These are phyloP conservation scores for Gymnoscelis rufifasciata DNA, from an alignment of 2,888 invertebrate genomes.

Conservation along the genomic window DNA sequence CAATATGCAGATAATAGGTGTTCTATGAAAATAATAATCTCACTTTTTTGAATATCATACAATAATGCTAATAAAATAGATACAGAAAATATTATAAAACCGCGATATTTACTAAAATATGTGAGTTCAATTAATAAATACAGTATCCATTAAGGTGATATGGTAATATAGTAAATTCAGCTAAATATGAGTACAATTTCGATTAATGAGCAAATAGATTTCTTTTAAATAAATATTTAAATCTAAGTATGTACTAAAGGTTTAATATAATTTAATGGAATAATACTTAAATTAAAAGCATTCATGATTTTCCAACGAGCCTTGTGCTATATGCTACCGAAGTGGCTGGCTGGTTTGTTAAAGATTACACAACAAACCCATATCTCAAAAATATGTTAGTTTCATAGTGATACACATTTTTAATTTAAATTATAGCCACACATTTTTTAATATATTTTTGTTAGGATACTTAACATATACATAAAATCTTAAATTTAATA, in stretches of 20 bases:
- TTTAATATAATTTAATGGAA: slow-evolving; percentile 72
- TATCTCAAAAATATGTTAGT: slow-evolving; percentile 24
- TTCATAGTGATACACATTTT: slow-evolving; percentile 20
- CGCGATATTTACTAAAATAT: not conserved
- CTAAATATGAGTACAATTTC: slow-evolving; percentile 68
- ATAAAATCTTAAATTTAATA: slow-evolving; percentile 41
- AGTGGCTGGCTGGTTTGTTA: slow-evolving; percentile 12
- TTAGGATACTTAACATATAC: slow-evolving; percentile 38
- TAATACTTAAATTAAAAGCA: slow-evolving; percentile 69
- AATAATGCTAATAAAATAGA: slow-evolving; percentile 50
- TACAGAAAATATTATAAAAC: not conserved
- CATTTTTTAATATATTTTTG: slow-evolving; percentile 37
- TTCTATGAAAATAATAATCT: slow-evolving; percentile 67
- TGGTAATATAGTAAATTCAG: slow-evolving; percentile 51
- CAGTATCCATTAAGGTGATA: slow-evolving; percentile 20
- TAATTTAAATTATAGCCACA: slow-evolving; percentile 35
- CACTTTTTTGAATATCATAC: slow-evolving; percentile 61
- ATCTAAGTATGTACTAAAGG: slow-evolving; percentile 51
- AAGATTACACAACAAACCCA: slow-evolving; percentile 11
- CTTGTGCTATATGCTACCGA: slow-evolving; percentile 29
- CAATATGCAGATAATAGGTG: slow-evolving; percentile 57
- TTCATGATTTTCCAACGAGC: slow-evolving; percentile 47
- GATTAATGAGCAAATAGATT: slow-evolving; percentile 74
- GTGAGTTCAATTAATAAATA: not conserved
- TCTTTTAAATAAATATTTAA: slow-evolving; percentile 62